phyloP scores from a whole-genome alignment of 37 sponge, comb jelly and placozoan genomes.

The Diacarnus erythraeanus region DNA sequence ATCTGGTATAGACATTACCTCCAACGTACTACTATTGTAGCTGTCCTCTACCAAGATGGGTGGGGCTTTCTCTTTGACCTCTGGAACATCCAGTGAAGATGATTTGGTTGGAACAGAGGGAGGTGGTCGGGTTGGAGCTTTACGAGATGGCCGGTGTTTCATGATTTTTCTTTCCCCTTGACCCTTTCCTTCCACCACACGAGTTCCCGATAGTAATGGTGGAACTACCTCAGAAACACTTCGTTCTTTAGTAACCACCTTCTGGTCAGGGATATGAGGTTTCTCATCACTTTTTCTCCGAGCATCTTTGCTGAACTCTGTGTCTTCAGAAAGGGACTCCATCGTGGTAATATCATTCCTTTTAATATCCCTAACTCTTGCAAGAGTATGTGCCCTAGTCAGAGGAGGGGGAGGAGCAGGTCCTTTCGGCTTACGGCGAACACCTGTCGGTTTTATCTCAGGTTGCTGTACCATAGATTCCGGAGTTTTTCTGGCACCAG shows the following conservation, averaged over 20 bases:
- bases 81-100: too few relatives aligned
- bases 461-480: not conserved
- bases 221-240: not conserved
- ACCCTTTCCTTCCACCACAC: not conserved
- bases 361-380: not conserved
- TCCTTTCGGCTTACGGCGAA: conserved; percentile 6
- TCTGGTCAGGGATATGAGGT: too few relatives aligned
- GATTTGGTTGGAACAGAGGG: conserved; percentile 1
- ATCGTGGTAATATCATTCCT: not conserved
- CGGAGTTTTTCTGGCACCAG: not conserved
- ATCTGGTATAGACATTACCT: too few relatives aligned
- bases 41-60: not conserved
- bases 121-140: conserved; percentile 17
- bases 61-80: not conserved
- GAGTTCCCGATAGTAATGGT: not conserved
- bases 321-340: not conserved
- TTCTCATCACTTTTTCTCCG: not conserved
- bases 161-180: not conserved
- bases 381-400: not conserved
- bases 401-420: conserved; percentile 29
- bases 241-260: not conserved
- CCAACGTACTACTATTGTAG: too few relatives aligned
- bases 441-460: not conserved
- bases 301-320: not conserved
- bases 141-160: conserved; percentile 6